phyloP scores from a whole-genome alignment of 2,888 invertebrate species.

The Acrobasis repandana region DNA sequence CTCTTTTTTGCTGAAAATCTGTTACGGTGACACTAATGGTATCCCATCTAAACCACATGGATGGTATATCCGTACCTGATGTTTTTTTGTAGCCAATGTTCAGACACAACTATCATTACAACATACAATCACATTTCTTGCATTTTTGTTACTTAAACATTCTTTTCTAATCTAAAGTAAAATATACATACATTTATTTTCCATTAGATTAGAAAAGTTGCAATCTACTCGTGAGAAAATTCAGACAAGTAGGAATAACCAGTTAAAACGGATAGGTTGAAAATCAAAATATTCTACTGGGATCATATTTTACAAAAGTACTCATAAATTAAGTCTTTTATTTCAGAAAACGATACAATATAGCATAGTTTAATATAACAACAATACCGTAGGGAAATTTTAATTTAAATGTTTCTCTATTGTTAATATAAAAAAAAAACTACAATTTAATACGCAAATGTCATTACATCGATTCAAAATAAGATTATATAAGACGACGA shows the following conservation, averaged over 20 bases:
- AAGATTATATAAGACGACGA: conserved; percentile 40
- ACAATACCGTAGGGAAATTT: conserved; percentile 71
- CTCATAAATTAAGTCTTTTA: conserved; percentile 79
- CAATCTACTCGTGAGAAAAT: too few relatives aligned
- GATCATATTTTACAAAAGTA: conserved; percentile 5
- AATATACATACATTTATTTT: too few relatives aligned
- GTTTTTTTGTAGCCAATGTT: too few relatives aligned
- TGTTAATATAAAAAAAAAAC: conserved; percentile 52
- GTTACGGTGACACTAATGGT: too few relatives aligned
- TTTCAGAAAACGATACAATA: conserved; percentile 80
- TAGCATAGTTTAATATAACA: conserved; percentile 77
- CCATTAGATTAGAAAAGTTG: too few relatives aligned
- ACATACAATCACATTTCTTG: too few relatives aligned
- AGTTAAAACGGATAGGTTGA: background rate
- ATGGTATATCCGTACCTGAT: too few relatives aligned
- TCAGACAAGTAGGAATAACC: background rate
- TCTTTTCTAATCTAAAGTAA: too few relatives aligned
- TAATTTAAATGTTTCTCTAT: conserved; percentile 41
- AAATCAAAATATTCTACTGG: conserved; percentile 1
- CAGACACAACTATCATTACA: too few relatives aligned
- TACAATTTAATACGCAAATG: conserved; percentile 46
- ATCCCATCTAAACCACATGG: too few relatives aligned
- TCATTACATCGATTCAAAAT: conserved; percentile 42
- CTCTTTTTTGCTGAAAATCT: too few relatives aligned
- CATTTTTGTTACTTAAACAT: too few relatives aligned